These are phyloP conservation scores for Thaleichthys pacificus DNA, from an alignment of 2,797 vertebrate species.

Conservation along the genomic window DNA sequence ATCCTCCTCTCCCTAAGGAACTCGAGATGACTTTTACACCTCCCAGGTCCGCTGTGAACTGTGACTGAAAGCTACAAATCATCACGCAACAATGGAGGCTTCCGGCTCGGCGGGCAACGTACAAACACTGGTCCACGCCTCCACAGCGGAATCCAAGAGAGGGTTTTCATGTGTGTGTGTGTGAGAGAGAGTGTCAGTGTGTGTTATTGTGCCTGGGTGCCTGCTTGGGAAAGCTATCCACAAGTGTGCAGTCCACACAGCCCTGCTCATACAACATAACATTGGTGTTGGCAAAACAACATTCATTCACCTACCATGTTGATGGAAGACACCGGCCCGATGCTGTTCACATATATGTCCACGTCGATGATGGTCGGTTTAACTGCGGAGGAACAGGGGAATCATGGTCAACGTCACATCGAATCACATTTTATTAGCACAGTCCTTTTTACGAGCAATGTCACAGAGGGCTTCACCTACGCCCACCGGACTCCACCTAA, in stretches of 20 bases:
- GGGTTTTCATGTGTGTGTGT: background rate
- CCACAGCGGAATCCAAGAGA: background rate
- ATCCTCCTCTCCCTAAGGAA: background rate
- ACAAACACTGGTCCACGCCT: constrained; percentile 12
- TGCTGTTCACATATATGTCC: constrained; percentile 97
- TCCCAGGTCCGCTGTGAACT: constrained; percentile 5
- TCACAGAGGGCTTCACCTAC: too few relatives aligned
- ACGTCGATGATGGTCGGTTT: constrained; percentile 94
- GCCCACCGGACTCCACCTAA: too few relatives aligned
- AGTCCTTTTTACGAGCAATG: too few relatives aligned
- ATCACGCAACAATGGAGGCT: constrained; percentile 22
- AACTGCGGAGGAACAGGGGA: constrained; percentile 68
- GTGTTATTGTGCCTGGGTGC: background rate
- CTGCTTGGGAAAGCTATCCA: background rate
- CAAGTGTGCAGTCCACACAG: background rate
- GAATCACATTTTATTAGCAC: too few relatives aligned
- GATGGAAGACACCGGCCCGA: constrained; percentile 97
- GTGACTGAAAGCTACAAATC: constrained; percentile 8
- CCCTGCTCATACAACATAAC: too few relatives aligned
- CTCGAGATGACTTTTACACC: constrained; percentile 9
- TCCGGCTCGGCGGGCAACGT: too few relatives aligned
- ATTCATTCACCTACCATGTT: constrained; percentile 88
- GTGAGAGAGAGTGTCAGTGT: constrained; percentile 4
- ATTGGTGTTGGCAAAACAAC: too few relatives aligned
- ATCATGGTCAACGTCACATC: too few relatives aligned